These are phyloP conservation scores for Xestia sexstrigata DNA, from an alignment of 2,888 invertebrate genomes.

Conservation along the genomic window DNA sequence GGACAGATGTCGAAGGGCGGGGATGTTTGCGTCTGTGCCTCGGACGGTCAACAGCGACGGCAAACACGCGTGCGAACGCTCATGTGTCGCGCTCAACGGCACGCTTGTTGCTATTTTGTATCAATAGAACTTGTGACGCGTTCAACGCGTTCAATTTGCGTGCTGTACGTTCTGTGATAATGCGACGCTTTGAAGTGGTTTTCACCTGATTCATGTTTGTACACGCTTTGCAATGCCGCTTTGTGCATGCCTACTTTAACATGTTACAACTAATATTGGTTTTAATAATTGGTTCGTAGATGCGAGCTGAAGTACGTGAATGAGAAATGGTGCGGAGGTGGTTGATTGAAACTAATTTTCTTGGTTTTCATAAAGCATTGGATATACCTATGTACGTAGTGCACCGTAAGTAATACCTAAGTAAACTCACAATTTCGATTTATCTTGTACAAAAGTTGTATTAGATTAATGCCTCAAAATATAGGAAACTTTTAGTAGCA, in stretches of 20 bases:
- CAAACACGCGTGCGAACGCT: constrained; percentile 83
- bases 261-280: constrained; percentile 36
- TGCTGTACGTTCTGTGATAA: constrained; percentile 49
- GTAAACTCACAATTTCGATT: not conserved
- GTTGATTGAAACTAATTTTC: not conserved
- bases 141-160: constrained; percentile 58
- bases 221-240: constrained; percentile 39
- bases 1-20: constrained; percentile 77
- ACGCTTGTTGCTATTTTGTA: constrained; percentile 75
- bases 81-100: constrained; percentile 74
- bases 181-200: constrained; percentile 67
- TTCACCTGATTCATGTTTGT: constrained; percentile 56
- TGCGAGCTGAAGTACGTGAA: constrained; percentile 13
- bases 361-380: not conserved
- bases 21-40: constrained; percentile 77
- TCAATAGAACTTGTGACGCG: constrained; percentile 70
- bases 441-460: not conserved
- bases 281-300: constrained; percentile 32
- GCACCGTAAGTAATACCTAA: not conserved
- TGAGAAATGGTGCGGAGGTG: not conserved
- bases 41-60: constrained; percentile 81
- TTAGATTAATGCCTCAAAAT: not conserved
- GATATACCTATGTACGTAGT: not conserved
- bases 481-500: not conserved
- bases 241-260: constrained; percentile 45